Evolutionary conservation across 2,113 vertebrate genomes (phyloP).

Genomic region (Varanus salvator): DNA sequence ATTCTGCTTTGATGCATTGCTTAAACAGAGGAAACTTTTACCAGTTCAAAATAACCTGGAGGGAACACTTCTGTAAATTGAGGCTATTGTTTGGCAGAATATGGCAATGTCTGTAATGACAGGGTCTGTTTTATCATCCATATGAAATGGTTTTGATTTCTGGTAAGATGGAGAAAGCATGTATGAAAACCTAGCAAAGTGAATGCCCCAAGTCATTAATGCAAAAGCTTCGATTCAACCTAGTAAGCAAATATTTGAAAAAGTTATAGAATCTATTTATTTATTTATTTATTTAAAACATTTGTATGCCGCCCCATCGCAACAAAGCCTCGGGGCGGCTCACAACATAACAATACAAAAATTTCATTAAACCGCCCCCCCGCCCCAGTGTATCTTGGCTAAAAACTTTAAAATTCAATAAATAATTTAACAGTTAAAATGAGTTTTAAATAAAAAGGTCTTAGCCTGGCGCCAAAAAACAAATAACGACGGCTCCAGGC

Average conservation of each 20-base stretch:
- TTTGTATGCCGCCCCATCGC: too few relatives aligned
- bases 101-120: conserved; percentile 48
- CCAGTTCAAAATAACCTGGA: conserved; percentile 43
- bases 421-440: too few relatives aligned
- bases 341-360: too few relatives aligned
- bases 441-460: too few relatives aligned
- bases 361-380: too few relatives aligned
- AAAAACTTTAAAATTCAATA: too few relatives aligned
- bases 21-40: conserved; percentile 26
- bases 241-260: neutral
- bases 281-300: too few relatives aligned
- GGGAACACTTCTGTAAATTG: conserved; percentile 29
- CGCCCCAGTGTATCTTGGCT: too few relatives aligned
- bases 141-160: conserved; percentile 60
- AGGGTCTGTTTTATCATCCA: conserved; percentile 59
- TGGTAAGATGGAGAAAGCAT: conserved; percentile 55
- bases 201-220: conserved; percentile 24
- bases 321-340: too few relatives aligned
- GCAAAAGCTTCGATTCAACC: conserved; percentile 37
- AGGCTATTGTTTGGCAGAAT: conserved; percentile 31
- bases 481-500: too few relatives aligned
- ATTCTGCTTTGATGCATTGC: conserved; percentile 43
- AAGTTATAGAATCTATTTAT: neutral
- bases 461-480: too few relatives aligned
- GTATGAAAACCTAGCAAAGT: conserved; percentile 60